These are phyloP conservation scores for Acrocephalus kingi DNA, from an alignment of 2,113 vertebrate genomes.

Conservation along the genomic window DNA sequence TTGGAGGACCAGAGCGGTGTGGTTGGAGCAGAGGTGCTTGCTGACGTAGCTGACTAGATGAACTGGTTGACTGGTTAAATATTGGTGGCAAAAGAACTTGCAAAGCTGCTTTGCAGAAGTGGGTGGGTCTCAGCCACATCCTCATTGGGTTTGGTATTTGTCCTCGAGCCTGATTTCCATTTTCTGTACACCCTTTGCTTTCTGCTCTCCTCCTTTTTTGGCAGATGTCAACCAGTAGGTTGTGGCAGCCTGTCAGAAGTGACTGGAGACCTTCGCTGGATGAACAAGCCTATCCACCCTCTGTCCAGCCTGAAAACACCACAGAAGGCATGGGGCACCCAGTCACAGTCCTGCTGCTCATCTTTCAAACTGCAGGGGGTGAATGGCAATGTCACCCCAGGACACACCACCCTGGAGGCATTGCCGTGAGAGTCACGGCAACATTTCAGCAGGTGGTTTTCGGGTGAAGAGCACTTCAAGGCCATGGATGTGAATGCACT, in stretches of 20 bases:
- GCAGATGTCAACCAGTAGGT: background rate
- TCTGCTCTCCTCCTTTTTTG: background rate
- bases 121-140: background rate
- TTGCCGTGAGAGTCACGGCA: background rate
- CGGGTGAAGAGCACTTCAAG: background rate
- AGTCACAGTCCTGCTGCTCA: background rate
- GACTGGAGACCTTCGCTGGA: rapidly evolving
- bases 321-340: background rate
- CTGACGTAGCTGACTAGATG: slow-evolving; percentile 10
- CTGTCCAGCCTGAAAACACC: background rate
- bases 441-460: background rate
- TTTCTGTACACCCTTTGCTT: slow-evolving; percentile 17
- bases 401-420: background rate
- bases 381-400: background rate
- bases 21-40: background rate
- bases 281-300: background rate
- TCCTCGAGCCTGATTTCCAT: background rate
- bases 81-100: slow-evolving; percentile 10
- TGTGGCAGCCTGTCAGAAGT: background rate
- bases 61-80: slow-evolving; percentile 27
- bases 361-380: background rate
- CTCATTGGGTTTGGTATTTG: background rate
- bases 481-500: background rate
- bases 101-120: slow-evolving; percentile 21
- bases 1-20: background rate